These are phyloP conservation scores for Synergus gifuensis DNA, from an alignment of 2,888 invertebrate species.

Conservation along the genomic window DNA sequence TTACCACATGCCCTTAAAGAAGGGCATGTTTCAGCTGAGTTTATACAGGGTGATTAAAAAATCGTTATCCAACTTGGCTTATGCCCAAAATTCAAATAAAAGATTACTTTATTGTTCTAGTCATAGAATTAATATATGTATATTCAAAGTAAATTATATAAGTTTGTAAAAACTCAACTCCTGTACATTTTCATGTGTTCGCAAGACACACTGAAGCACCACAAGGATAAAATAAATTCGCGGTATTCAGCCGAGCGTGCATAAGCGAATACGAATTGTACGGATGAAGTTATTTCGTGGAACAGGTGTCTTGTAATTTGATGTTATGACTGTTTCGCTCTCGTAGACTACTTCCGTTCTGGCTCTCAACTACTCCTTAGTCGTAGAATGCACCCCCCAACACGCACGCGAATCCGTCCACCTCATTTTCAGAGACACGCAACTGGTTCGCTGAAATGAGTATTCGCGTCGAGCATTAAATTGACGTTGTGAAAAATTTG, in stretches of 20 bases:
- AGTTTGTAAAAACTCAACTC: background rate
- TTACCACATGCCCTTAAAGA: too few relatives aligned
- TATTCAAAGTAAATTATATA: background rate
- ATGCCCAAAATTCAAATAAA: background rate
- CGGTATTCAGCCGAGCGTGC: background rate
- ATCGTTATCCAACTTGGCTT: background rate
- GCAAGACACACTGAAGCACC: background rate
- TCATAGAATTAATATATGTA: background rate
- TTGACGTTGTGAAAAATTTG: conserved; percentile 13
- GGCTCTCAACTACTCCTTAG: conserved; percentile 10
- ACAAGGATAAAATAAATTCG: background rate
- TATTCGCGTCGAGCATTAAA: conserved; percentile 20
- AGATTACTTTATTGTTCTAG: background rate
- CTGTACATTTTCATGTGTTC: background rate
- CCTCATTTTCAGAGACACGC: conserved; percentile 31
- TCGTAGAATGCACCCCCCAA: conserved; percentile 35
- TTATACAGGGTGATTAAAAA: background rate
- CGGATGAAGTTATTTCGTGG: conserved; percentile 66
- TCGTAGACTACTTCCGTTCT: conserved; percentile 61
- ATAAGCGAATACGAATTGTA: conserved; percentile 50
- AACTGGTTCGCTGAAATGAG: conserved; percentile 22
- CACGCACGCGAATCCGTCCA: conserved; percentile 32
- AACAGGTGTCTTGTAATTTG: conserved; percentile 74
- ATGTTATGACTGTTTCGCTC: conserved; percentile 57
- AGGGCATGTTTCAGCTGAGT: too few relatives aligned